Percentiles rank a stretch among this genome's conserved stretches.
These are phyloP conservation scores for Sebastes cheni DNA, from an alignment of 2,797 vertebrate species.

Conservation along the genomic window DNA sequence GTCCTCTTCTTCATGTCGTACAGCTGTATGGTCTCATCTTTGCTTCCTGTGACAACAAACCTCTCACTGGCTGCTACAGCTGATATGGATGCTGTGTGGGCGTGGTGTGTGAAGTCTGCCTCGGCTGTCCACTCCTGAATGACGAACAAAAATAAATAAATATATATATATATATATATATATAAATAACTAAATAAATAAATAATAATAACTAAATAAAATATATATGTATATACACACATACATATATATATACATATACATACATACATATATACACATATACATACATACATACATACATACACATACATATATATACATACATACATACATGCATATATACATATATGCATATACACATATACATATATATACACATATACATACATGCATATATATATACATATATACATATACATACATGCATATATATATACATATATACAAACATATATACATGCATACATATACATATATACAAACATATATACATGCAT, in stretches of 20 bases:
- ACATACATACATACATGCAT: too few species aligned
- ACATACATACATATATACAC: too few species aligned
- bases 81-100: conserved; percentile 90
- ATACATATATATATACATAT: too few species aligned
- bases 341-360: rapidly evolving
- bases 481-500: rapidly evolving
- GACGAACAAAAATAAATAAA: neutral
- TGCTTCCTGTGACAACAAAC: conserved; percentile 95
- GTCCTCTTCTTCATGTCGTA: conserved; percentile 93
- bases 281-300: too few species aligned
- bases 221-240: too few species aligned
- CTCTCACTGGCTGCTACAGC: conserved; percentile 87
- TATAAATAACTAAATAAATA: too few species aligned
- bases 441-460: rapidly evolving
- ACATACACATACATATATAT: too few species aligned
- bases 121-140: conserved; percentile 85
- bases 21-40: conserved; percentile 95
- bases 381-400: rapidly evolving
- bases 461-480: rapidly evolving
- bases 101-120: conserved; percentile 92
- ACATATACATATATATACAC: rapidly evolving
- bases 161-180: too few species aligned
- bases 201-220: too few species aligned
- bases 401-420: rapidly evolving
- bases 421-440: rapidly evolving